phyloP scores from a whole-genome alignment of 2,113 vertebrate genomes.

The Oncorhynchus kisutch region DNA sequence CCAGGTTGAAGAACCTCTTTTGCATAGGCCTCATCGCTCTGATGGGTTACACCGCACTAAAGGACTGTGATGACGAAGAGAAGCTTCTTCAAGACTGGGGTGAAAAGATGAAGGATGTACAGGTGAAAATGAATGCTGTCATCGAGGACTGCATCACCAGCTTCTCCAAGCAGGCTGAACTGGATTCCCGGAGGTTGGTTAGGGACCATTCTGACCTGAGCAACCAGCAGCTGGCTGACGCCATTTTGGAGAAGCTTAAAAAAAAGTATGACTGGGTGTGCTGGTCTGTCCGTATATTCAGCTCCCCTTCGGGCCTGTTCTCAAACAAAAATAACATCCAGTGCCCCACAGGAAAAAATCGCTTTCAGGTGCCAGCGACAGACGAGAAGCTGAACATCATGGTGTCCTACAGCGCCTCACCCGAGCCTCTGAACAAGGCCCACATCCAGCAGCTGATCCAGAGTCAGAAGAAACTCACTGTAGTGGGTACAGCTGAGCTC shows the following conservation, averaged over 20 bases:
- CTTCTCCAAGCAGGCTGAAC: slow-evolving; percentile 68
- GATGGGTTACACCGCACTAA: slow-evolving; percentile 70
- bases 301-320: slow-evolving; percentile 51
- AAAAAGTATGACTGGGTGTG: slow-evolving; percentile 75
- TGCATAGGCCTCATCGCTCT: slow-evolving; percentile 75
- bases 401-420: slow-evolving; percentile 74
- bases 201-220: slow-evolving; percentile 50
- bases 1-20: slow-evolving; percentile 75
- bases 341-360: slow-evolving; percentile 63
- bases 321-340: slow-evolving; percentile 61
- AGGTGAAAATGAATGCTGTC: slow-evolving; percentile 67
- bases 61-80: slow-evolving; percentile 65
- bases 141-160: slow-evolving; percentile 72
- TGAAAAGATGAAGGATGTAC: slow-evolving; percentile 71
- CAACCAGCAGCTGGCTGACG: slow-evolving; percentile 66
- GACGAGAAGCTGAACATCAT: slow-evolving; percentile 66
- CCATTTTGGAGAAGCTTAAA: slow-evolving; percentile 59
- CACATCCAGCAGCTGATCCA: slow-evolving; percentile 63
- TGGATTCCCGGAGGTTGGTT: slow-evolving; percentile 59
- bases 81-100: slow-evolving; percentile 66
- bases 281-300: slow-evolving; percentile 75
- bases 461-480: slow-evolving; percentile 60
- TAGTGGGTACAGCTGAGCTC: slow-evolving; percentile 52
- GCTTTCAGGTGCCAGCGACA: slow-evolving; percentile 63
- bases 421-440: slow-evolving; percentile 65